Evolutionary conservation across 2,888 invertebrate species (phyloP).

Genomic region (Cantharis rustica): DNA sequence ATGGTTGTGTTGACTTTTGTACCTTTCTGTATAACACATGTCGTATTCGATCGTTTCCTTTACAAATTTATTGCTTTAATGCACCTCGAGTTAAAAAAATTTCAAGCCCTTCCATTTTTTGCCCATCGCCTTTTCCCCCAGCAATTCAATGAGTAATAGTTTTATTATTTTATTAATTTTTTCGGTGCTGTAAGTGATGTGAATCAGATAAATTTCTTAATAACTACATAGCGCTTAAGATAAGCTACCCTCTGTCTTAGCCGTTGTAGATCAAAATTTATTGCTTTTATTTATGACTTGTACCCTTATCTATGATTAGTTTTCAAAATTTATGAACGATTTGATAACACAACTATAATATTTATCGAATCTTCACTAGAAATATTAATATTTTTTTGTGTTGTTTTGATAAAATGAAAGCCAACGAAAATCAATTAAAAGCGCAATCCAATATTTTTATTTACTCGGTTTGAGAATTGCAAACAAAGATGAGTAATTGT

Average conservation of each 20-base stretch:
- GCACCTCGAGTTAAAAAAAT: neutral
- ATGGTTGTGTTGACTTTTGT: slow-evolving; percentile 32
- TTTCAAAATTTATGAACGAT: slow-evolving; percentile 21
- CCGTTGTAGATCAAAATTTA: slow-evolving; percentile 22
- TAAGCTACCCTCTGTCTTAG: slow-evolving; percentile 6
- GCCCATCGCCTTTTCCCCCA: neutral
- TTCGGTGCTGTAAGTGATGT: neutral
- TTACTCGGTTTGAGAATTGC: neutral
- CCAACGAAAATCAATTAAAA: neutral
- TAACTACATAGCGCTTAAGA: slow-evolving; percentile 20
- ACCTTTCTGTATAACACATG: slow-evolving; percentile 20
- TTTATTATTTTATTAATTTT: neutral
- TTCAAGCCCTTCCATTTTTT: neutral
- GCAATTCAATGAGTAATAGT: neutral
- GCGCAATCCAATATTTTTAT: neutral
- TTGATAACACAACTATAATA: slow-evolving; percentile 15
- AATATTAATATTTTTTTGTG: neutral
- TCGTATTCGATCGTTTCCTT: neutral
- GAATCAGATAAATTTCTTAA: slow-evolving; percentile 1
- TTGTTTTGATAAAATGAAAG: neutral
- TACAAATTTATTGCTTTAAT: neutral
- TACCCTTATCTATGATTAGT: slow-evolving; percentile 23
- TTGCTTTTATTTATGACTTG: slow-evolving; percentile 19
- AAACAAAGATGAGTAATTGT: neutral
- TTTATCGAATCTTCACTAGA: neutral